These are phyloP conservation scores for Clostera curtula DNA, from an alignment of 2,888 invertebrate species.

Conservation along the genomic window DNA sequence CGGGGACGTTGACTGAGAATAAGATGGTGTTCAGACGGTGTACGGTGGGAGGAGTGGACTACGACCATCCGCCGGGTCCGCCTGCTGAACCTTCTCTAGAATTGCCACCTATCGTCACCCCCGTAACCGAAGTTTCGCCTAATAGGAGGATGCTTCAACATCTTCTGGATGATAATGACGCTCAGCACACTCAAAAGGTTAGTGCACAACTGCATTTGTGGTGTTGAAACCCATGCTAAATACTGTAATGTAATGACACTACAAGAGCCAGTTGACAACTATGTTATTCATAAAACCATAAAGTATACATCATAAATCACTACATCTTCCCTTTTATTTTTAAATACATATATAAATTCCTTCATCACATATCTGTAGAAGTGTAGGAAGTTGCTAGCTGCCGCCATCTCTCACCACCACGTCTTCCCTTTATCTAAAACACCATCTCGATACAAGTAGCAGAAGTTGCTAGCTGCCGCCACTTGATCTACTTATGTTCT, in stretches of 20 bases:
- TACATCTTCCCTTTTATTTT: too few relatives aligned
- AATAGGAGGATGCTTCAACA: constrained; percentile 59
- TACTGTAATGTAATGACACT: not conserved
- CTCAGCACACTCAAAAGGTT: constrained; percentile 77
- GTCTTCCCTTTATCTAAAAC: too few relatives aligned
- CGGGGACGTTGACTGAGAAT: constrained; percentile 98
- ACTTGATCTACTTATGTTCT: too few relatives aligned
- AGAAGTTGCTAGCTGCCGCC: too few relatives aligned
- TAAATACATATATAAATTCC: too few relatives aligned
- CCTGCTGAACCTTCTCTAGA: constrained; percentile 78
- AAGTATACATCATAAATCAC: too few relatives aligned
- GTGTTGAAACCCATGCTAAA: not conserved
- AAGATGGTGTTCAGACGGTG: constrained; percentile 97
- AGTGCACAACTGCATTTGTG: constrained; percentile 3
- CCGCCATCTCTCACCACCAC: too few relatives aligned
- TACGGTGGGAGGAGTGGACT: constrained; percentile 91
- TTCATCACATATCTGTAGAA: too few relatives aligned
- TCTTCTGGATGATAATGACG: constrained; percentile 51
- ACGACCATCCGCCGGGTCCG: constrained; percentile 85
- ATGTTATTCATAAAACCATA: too few relatives aligned
- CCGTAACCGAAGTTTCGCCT: constrained; percentile 60
- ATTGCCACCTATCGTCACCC: constrained; percentile 62
- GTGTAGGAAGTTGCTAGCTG: too few relatives aligned
- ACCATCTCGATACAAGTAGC: too few relatives aligned
- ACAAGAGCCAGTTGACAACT: not conserved